Base-by-base conservation (phyloP, 2,888 invertebrate species). In the Perithous albicinctus region DNA sequence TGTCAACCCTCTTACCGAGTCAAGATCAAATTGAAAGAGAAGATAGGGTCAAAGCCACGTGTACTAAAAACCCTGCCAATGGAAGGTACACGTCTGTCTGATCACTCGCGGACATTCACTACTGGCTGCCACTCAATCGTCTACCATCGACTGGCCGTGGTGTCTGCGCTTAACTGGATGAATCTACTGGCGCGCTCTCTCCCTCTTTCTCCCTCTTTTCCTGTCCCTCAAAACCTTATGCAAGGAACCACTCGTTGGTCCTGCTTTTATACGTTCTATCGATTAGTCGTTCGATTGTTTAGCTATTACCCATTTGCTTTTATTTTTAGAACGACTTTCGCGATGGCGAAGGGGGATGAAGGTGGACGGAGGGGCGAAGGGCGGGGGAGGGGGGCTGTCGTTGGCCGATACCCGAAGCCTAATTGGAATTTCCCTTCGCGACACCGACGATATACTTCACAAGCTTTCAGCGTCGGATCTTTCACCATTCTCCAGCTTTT, bases 221-320 rank as follows among this genome's bases (percentile, higher is more conserved):
- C 15, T 43, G 43, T 43, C 5, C n/a, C n/a, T n/a, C n/a, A n/a
- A n/a, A n/a, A 72, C 66, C 80, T 15, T 59, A 1, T 29, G 80
- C 32, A 35, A 35, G 51, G 61, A 20, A 61, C n/a, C 26, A 59
- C 43, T 38, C 51, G 15, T 29, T n/a, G 23, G 59, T 43, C 15
- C 56, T 72, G 41, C 85, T 79, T 83, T 82, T 78, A n/a, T n/a
- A 85, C 76, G 51, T 56, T 66, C 59, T 89, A 91, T 90, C 89
- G 90, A 91, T 91, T 87, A 84, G 82, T 70, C 86, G 70, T 90
- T 90, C 88, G 89, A 91, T 91, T 88, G 86, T 89, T 88, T 85
- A 85, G 83, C 88, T 85, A 84, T 88, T 89, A 85, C 80, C 80
- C 66, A 82, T 78, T 67, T 75, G 66, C 54, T 85, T 87, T 87